Evolutionary conservation across 53 echinoderm and acorn worm species (phyloP).

Genomic region (Mesocentrotus franciscanus): DNA sequence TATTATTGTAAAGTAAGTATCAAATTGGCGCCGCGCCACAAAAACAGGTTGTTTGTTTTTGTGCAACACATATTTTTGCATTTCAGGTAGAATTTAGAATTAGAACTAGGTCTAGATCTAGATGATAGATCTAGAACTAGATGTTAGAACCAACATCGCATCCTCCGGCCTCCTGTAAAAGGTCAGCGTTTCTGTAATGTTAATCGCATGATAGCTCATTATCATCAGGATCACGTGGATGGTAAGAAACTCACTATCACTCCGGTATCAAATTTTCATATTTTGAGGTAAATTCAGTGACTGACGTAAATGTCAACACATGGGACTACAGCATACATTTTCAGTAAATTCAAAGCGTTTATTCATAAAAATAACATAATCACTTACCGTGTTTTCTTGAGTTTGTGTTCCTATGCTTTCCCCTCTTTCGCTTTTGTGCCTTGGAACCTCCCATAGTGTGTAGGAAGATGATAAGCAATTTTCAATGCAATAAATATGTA

Average conservation of each 20-base stretch:
- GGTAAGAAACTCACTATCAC: not conserved
- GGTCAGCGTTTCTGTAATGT: no score
- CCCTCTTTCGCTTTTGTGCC: not conserved
- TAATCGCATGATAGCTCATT: not conserved
- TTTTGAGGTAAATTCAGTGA: no score
- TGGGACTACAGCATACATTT: not conserved
- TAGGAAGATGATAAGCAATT: not conserved
- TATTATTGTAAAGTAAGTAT: no score
- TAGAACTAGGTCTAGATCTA: no score
- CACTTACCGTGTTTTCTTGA: not conserved
- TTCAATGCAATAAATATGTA: no score
- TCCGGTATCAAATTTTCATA: not conserved
- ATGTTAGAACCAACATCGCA: no score
- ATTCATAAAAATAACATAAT: not conserved
- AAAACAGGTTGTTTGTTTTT: no score
- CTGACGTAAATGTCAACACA: not conserved
- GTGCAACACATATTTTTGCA: no score
- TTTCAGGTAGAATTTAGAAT: no score
- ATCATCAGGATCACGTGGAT: not conserved
- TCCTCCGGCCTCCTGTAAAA: not conserved
- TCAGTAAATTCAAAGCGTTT: not conserved
- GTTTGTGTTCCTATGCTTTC: not conserved
- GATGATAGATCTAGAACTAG: no score
- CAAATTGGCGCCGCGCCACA: no score
- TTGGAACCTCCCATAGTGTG: constrained; percentile 1